These are phyloP conservation scores for Archivesica marissinica DNA, from an alignment of 1,140 invertebrate genomes.

Conservation along the genomic window DNA sequence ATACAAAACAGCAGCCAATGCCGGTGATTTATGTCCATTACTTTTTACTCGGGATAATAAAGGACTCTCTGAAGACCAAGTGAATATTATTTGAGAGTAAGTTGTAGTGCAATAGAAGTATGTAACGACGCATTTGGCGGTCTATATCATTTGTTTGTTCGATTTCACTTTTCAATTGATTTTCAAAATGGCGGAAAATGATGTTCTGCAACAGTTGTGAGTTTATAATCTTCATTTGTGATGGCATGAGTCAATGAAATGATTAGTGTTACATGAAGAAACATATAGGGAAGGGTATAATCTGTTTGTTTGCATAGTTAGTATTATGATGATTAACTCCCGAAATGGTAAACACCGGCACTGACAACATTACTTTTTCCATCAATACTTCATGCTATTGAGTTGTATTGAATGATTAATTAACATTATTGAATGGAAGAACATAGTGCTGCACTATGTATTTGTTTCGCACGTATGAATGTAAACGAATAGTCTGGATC, in stretches of 20 bases:
- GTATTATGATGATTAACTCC: too few species aligned
- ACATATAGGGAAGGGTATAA: too few species aligned
- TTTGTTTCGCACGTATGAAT: too few species aligned
- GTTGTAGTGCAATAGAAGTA: not conserved
- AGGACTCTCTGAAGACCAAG: not conserved
- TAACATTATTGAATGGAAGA: too few species aligned
- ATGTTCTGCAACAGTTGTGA: constrained; percentile 37
- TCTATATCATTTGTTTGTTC: not conserved
- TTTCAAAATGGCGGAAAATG: constrained; percentile 28
- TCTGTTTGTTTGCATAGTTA: too few species aligned
- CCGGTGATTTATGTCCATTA: constrained; percentile 14
- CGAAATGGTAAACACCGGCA: too few species aligned
- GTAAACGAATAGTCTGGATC: too few species aligned
- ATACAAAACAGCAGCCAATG: constrained; percentile 6
- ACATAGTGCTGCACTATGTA: too few species aligned
- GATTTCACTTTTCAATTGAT: not conserved
- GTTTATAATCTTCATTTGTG: not conserved
- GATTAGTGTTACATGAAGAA: too few species aligned
- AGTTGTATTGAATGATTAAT: too few species aligned
- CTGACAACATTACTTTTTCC: too few species aligned
- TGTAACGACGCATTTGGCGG: not conserved
- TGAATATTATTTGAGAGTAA: constrained; percentile 5
- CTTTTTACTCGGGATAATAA: not conserved
- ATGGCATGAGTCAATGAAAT: not conserved
- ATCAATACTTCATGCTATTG: too few species aligned